Evolutionary conservation across 2,797 vertebrate species (phyloP).

Genomic region (Tamandua tetradactyla): DNA sequence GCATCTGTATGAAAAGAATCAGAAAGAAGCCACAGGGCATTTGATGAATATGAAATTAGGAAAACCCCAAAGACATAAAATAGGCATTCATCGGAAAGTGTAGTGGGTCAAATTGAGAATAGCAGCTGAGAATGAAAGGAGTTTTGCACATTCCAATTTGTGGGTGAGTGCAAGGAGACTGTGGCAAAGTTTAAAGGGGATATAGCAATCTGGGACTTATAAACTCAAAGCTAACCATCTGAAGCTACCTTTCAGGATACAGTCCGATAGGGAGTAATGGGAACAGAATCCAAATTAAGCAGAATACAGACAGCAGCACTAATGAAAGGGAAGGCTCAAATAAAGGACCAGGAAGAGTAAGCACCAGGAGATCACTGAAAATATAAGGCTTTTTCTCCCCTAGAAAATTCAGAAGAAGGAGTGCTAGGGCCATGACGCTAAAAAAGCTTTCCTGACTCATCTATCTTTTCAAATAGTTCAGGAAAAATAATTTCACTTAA

Average conservation of each 20-base stretch:
- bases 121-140: neutral
- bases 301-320: neutral
- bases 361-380: neutral
- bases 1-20: neutral
- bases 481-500: neutral
- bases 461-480: neutral
- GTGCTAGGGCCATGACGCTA: neutral
- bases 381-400: neutral
- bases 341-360: neutral
- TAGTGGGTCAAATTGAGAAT: neutral
- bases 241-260: neutral
- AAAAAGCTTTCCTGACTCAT: neutral
- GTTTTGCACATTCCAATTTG: neutral
- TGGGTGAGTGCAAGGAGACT: neutral
- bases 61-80: neutral
- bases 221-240: neutral
- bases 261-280: neutral
- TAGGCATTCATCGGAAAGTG: neutral
- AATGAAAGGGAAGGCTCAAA: neutral
- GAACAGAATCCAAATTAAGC: neutral
- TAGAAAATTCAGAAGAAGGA: conserved; percentile 2
- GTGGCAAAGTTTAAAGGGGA: neutral
- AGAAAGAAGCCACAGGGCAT: neutral
- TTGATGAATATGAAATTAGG: neutral
- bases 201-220: neutral